A percentile compares a stretch with the other conserved stretches of the same genome.
These are phyloP conservation scores for Akabosia matsudoensis DNA, from an alignment of 1,140 invertebrate genomes.

Conservation along the genomic window DNA sequence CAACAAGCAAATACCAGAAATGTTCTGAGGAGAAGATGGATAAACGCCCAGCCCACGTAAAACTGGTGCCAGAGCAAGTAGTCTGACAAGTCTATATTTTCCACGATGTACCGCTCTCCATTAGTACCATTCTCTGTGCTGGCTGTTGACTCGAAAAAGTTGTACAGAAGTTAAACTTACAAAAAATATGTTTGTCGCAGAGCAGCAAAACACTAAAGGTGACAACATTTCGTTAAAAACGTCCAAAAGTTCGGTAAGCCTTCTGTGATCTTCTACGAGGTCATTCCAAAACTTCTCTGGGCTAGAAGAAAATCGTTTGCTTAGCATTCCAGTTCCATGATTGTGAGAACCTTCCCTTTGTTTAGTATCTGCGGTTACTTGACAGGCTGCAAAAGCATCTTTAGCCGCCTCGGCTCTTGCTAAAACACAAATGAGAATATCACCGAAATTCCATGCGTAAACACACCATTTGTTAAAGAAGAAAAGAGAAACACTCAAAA, in stretches of 20 bases:
- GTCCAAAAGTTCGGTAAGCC: conserved; percentile 8
- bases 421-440: conserved; percentile 29
- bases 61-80: neutral
- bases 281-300: conserved; percentile 17
- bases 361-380: no score
- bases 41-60: conserved; percentile 33
- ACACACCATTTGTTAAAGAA: conserved; percentile 32
- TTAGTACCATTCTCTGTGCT: neutral
- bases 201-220: conserved; percentile 21
- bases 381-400: neutral
- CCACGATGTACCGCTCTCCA: neutral
- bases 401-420: conserved; percentile 1
- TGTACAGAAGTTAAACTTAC: neutral
- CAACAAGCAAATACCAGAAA: conserved; percentile 1
- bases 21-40: conserved; percentile 25
- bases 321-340: no score
- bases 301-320: neutral
- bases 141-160: neutral
- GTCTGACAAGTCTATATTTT: neutral
- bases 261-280: conserved; percentile 20
- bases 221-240: conserved; percentile 21
- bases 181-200: conserved; percentile 29
- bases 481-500: conserved; percentile 22
- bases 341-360: no score
- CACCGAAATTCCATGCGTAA: conserved; percentile 41